These are phyloP conservation scores for Desmodus rotundus DNA, from an alignment of 2,113 vertebrate genomes.

Conservation along the genomic window DNA sequence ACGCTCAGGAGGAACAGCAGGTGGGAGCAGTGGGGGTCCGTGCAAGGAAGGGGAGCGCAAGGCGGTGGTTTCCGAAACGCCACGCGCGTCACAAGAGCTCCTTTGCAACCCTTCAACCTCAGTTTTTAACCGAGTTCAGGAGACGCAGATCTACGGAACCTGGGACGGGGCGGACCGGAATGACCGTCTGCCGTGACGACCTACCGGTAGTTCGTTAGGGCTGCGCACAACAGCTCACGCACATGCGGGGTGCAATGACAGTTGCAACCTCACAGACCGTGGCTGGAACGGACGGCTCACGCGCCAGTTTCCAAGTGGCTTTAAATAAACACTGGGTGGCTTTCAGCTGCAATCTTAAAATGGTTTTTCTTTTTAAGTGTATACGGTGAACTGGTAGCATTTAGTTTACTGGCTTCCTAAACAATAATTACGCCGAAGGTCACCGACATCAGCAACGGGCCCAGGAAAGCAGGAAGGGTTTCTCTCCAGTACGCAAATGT, in stretches of 20 bases:
- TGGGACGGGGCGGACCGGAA: conserved; percentile 38
- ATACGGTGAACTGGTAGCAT: conserved; percentile 68
- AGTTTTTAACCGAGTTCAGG: conserved; percentile 68
- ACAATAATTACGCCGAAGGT: neutral
- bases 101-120: conserved; percentile 69
- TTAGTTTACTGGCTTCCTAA: conserved; percentile 27
- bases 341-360: conserved; percentile 74
- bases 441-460: neutral
- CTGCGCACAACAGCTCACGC: conserved; percentile 54
- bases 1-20: neutral
- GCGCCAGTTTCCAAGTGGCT: conserved; percentile 57
- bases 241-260: conserved; percentile 72
- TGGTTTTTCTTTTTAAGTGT: no score
- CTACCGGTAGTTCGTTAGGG: conserved; percentile 51
- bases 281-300: conserved; percentile 53
- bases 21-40: conserved; percentile 22
- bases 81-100: conserved; percentile 36
- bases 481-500: neutral
- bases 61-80: conserved; percentile 35
- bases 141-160: conserved; percentile 65
- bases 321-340: conserved; percentile 70
- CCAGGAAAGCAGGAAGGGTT: neutral
- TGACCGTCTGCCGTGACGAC: neutral
- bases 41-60: conserved; percentile 21
- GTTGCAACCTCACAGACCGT: conserved; percentile 59